Evolutionary conservation across 30 jellyfish, hydroid and myxozoan genomes (phyloP).

Genomic region (Sanderia malayensis): DNA sequence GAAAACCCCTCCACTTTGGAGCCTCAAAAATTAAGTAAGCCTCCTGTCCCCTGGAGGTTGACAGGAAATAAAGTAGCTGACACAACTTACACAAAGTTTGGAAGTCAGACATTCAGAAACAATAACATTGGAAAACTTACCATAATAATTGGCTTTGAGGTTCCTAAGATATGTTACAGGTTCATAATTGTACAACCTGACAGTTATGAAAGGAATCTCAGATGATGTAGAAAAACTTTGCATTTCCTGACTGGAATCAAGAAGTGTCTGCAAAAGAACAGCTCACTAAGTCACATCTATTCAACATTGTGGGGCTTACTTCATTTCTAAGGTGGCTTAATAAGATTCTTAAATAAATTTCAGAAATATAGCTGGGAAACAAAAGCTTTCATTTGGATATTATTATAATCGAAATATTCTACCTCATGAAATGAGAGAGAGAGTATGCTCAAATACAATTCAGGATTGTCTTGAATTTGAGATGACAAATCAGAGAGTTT

Average conservation of each 20-base stretch:
- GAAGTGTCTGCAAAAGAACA: slow-evolving; percentile 48
- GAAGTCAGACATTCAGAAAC: too few species aligned
- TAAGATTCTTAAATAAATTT: too few species aligned
- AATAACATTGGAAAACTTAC: slow-evolving; percentile 57
- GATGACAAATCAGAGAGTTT: slow-evolving; percentile 28
- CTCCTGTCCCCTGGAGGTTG: too few species aligned
- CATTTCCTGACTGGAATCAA: slow-evolving; percentile 54
- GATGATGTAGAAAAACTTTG: slow-evolving; percentile 27
- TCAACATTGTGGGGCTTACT: too few species aligned
- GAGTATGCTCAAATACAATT: slow-evolving; percentile 20
- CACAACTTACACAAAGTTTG: too few species aligned
- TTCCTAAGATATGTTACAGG: slow-evolving; percentile 70
- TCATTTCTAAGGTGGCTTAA: too few species aligned
- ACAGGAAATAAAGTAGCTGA: too few species aligned
- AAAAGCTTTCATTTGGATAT: background rate
- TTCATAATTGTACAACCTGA: slow-evolving; percentile 65
- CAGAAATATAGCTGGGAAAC: background rate
- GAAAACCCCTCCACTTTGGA: too few species aligned
- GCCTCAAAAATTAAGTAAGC: too few species aligned
- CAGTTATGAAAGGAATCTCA: slow-evolving; percentile 60
- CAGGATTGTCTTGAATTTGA: slow-evolving; percentile 40
- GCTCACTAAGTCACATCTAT: background rate
- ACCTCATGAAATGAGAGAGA: slow-evolving; percentile 68
- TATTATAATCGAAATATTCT: background rate
- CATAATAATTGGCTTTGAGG: slow-evolving; percentile 74